Conservation (phyloP, 2,113 vertebrate species). For the Kobus ellipsiprymnus region DNA sequence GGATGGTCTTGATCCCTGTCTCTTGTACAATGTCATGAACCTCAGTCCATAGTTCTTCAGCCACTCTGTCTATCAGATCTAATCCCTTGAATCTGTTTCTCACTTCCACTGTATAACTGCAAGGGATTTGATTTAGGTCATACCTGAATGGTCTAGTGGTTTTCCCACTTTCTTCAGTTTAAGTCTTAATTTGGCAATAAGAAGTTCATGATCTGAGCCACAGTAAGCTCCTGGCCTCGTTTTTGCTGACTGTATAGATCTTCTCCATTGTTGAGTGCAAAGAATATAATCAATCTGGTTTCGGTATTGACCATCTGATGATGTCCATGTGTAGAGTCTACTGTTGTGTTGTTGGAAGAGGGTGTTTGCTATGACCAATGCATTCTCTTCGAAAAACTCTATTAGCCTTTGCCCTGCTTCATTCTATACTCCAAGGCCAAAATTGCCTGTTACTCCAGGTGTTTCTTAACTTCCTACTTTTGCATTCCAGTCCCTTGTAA, state of each 20-base stretch:
- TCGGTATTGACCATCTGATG: neutral
- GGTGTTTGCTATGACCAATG: neutral
- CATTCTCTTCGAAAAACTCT: neutral
- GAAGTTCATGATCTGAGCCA: neutral
- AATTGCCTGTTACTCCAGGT: neutral
- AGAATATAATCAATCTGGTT: neutral
- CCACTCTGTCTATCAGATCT: neutral
- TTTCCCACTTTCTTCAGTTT: neutral
- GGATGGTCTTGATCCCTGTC: neutral
- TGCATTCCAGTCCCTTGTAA: neutral
- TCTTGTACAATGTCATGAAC: rapidly evolving
- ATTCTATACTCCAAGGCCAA: neutral
- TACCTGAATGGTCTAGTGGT: neutral
- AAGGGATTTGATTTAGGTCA: neutral
- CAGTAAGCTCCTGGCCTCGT: neutral
- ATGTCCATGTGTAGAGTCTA: neutral
- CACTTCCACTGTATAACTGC: neutral
- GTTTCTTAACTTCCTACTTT: neutral
- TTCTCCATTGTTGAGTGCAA: neutral
- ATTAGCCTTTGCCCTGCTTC: neutral
- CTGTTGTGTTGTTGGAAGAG: neutral
- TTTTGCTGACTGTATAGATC: neutral
- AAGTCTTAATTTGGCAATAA: neutral
- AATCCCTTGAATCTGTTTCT: neutral
- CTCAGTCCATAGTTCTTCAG: neutral